Base-by-base conservation (phyloP, 1,140 invertebrate species). In the Tachypleus tridentatus region DNA sequence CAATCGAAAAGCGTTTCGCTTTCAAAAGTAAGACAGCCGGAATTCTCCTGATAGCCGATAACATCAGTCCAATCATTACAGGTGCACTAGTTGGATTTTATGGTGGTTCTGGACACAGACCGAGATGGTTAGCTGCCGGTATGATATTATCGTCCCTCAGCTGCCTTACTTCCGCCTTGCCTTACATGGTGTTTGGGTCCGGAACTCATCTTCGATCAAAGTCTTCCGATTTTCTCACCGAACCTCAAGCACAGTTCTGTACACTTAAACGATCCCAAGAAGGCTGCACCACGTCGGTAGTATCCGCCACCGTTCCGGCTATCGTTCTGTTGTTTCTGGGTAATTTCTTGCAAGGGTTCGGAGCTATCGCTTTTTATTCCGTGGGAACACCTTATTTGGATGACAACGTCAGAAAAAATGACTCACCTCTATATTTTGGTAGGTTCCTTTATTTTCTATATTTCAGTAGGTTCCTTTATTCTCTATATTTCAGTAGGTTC, bases 21-120 rank as follows among this genome's bases (percentile, higher is more conserved):
- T 88, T 89, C 71, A 85, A 86, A 1, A 87, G 85, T 6, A 82
- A 84, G 74, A 86, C 84, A 51, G 86, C 85, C 62, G 86, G 86
- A 84, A 73, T 72, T 9, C 69, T 74, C n/a, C 49, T 74, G n/a
- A 66, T 66, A 51, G 64, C 64, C 3, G 68, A 69, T 60, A 69
- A 69, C 59, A n/a, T 69, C 1, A 66, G 62, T 56, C 64, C 64
- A 47, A 58, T 49, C 6, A 4, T 69, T 7, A 66, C 64, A n/a
- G 51, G 64, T 54, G 9, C 60, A 10, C 51, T 69, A 9, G 29
- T 69, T 52, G 65, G 68, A 47, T 69, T 64, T 50, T 69, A 57
- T 65, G 64, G 59, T 4, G 80, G 80, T 58, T 78, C 80, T 72
- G 81, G 84, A 47, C 85, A 88, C 74, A 77, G 84, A 67, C 85